Evolutionary conservation across 2,888 invertebrate genomes (phyloP).

Genomic region (Thereva nobilitata): DNA sequence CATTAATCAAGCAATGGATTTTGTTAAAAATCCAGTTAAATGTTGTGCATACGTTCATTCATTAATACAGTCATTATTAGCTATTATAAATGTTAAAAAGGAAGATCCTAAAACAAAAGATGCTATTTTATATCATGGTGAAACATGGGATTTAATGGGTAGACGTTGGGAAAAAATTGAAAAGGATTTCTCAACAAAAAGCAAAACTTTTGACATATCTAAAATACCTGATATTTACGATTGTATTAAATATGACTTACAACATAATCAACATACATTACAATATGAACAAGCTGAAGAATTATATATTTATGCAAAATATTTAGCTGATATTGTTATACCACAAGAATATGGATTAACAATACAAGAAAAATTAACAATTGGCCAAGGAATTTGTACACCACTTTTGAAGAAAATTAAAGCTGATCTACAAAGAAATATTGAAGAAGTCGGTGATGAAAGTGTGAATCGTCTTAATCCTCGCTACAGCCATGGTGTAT

Average conservation of each 20-base stretch:
- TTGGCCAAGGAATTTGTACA: constrained; percentile 96
- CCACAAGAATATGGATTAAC: constrained; percentile 99
- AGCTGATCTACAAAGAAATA: constrained; percentile 91
- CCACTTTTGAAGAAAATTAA: constrained; percentile 93
- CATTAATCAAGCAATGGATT: constrained; percentile 87
- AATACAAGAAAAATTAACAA: constrained; percentile 91
- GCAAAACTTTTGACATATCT: constrained; percentile 92
- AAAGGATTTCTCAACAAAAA: constrained; percentile 95
- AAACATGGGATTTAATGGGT: constrained; percentile 98
- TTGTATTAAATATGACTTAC: constrained; percentile 98
- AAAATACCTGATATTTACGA: constrained; percentile 99
- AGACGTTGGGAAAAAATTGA: constrained; percentile 97
- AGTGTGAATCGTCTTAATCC: constrained; percentile 96
- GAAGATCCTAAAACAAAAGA: constrained; percentile 92
- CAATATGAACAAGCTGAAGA: constrained; percentile 93
- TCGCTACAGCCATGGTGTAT: constrained; percentile 96
- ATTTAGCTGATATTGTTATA: constrained; percentile 97
- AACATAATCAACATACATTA: constrained; percentile 94
- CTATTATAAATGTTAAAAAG: constrained; percentile 81
- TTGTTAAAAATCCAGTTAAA: constrained; percentile 92
- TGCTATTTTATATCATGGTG: constrained; percentile 93
- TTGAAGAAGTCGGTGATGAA: constrained; percentile 91
- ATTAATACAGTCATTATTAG: constrained; percentile 83
- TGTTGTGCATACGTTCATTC: constrained; percentile 91
- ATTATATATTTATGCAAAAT: constrained; percentile 93